Percentiles rank a stretch among this genome's conserved stretches.
Conservation (phyloP, 53 echinoderm and acorn worm genomes). For the Arbacia lixula region DNA sequence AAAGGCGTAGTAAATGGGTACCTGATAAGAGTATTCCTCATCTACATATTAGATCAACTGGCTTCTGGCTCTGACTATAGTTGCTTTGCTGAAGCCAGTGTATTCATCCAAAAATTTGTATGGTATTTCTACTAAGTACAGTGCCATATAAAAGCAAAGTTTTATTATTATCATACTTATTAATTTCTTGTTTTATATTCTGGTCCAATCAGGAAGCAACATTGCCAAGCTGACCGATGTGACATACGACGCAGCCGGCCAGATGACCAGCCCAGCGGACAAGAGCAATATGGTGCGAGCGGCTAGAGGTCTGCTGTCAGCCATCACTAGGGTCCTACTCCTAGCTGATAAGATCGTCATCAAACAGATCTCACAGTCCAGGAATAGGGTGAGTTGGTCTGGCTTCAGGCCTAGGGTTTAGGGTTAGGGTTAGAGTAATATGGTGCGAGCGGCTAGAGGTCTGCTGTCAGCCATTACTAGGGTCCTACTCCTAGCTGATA, state of each 20-base stretch:
- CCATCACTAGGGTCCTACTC: constrained; percentile 91
- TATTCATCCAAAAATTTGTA: too few species aligned
- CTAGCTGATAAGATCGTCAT: constrained; percentile 93
- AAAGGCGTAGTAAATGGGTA: too few species aligned
- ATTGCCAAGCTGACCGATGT: constrained; percentile 96
- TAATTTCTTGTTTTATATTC: neutral
- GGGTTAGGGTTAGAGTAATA: constrained; percentile 83
- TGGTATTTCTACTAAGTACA: too few species aligned
- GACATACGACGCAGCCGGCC: constrained; percentile 77
- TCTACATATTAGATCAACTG: too few species aligned
- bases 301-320: constrained; percentile 92
- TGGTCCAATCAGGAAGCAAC: constrained; percentile 60
- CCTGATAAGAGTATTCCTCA: too few species aligned
- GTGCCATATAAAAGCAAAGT: too few species aligned
- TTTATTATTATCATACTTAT: neutral
- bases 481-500: constrained; percentile 90
- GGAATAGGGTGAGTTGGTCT: constrained; percentile 76
- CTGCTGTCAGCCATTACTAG: constrained; percentile 92
- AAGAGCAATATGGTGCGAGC: constrained; percentile 95
- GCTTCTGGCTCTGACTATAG: too few species aligned
- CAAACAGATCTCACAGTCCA: constrained; percentile 81
- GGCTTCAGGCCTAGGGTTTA: too few species aligned
- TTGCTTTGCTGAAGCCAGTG: too few species aligned
- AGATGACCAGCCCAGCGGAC: constrained; percentile 76
- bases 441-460: constrained; percentile 96